These are phyloP conservation scores for Myotis planiceps DNA, from an alignment of 2,797 vertebrate species.

Conservation along the genomic window DNA sequence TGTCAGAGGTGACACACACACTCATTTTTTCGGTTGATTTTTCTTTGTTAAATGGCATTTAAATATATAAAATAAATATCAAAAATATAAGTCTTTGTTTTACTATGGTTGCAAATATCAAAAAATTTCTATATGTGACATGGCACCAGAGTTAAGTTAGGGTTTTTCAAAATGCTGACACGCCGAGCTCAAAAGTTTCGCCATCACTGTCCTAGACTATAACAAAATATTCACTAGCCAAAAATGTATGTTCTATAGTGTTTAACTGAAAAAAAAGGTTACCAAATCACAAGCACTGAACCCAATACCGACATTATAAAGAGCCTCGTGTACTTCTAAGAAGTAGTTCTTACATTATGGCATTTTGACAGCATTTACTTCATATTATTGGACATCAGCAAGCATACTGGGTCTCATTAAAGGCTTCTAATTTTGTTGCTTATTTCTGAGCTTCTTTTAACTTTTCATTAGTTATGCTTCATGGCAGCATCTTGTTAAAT, in stretches of 20 bases:
- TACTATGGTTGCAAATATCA: too few species aligned
- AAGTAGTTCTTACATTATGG: not conserved
- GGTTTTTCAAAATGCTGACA: too few species aligned
- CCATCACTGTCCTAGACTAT: not conserved
- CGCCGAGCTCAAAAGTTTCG: too few species aligned
- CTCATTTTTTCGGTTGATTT: too few species aligned
- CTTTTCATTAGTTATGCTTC: conserved; percentile 25
- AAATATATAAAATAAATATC: too few species aligned
- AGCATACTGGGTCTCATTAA: not conserved
- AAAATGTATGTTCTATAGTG: not conserved
- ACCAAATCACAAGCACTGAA: conserved; percentile 34
- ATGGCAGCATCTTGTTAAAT: conserved; percentile 22
- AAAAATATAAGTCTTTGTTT: too few species aligned
- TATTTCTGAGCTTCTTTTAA: conserved; percentile 24
- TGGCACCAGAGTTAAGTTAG: too few species aligned
- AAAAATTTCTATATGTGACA: too few species aligned
- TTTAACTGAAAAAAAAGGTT: not conserved
- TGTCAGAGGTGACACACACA: too few species aligned
- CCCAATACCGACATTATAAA: not conserved
- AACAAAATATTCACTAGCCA: conserved; percentile 45
- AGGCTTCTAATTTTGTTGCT: conserved; percentile 2
- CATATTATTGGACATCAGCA: not conserved
- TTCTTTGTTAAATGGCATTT: too few species aligned
- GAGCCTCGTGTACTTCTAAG: not conserved
- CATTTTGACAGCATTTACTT: conserved; percentile 4